These are phyloP conservation scores for Paratilapia polleni DNA, from an alignment of 2,113 vertebrate genomes.

Conservation along the genomic window DNA sequence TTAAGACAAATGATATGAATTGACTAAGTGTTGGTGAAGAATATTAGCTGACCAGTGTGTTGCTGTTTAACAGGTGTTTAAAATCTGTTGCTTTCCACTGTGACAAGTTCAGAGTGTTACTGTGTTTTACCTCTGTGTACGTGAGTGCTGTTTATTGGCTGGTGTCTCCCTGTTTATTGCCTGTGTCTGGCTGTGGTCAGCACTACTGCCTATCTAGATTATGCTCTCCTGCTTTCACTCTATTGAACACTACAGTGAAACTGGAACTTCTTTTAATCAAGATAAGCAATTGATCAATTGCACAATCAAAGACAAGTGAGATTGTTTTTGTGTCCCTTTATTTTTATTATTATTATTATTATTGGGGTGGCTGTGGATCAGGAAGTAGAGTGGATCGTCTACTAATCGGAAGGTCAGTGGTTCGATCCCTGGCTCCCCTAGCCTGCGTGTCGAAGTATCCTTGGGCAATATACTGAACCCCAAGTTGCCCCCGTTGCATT, in stretches of 20 bases:
- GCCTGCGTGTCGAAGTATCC: too few relatives aligned
- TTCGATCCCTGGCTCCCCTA: too few relatives aligned
- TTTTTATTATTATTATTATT: too few relatives aligned
- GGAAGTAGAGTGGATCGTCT: too few relatives aligned
- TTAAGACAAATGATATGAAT: neutral
- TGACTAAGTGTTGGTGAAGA: conserved; percentile 1
- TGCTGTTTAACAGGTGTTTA: neutral
- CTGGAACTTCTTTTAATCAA: conserved; percentile 30
- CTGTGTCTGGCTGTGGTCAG: conserved; percentile 32
- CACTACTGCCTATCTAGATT: conserved; percentile 50
- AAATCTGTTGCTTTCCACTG: neutral
- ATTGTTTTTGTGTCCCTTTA: neutral
- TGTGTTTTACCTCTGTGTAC: neutral
- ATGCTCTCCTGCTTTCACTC: conserved; percentile 19
- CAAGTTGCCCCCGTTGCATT: too few relatives aligned
- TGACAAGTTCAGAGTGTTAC: neutral
- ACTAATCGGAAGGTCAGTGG: too few relatives aligned
- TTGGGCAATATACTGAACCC: too few relatives aligned
- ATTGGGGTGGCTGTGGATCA: too few relatives aligned
- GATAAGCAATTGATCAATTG: conserved; percentile 42
- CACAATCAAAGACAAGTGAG: neutral
- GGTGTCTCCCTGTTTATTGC: conserved; percentile 21
- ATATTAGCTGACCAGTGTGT: neutral
- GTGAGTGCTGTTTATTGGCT: conserved; percentile 24
- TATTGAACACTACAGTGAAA: conserved; percentile 44